Evolutionary conservation across 2,113 vertebrate species (phyloP), one percentile per base, ranked within the genome.

Genomic region (Vulpes ferrilata): DNA sequence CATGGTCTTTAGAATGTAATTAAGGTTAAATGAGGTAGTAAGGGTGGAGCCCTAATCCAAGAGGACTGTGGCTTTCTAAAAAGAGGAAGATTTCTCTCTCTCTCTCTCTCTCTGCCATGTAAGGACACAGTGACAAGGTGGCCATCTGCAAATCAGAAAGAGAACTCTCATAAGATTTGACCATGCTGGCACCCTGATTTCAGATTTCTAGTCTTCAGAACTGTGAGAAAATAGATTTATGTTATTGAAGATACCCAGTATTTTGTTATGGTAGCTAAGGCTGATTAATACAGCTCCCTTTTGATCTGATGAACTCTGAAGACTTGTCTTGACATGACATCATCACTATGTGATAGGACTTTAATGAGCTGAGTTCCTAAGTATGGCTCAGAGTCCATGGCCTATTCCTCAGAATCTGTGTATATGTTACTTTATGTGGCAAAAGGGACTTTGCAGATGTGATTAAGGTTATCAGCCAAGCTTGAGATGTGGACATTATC

Each of bases 221-320:
- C 67, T 71, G 25, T 67, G 86, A 78, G 23, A 71, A 93, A 74
- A 67, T 35, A 88, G 4, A 81, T 55, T 67, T 92, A 38, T 57
- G 19, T 55, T 78, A 23, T 74, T 85, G 51, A 60, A 93, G n/a
- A 5, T 35, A 59, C 5, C 2, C 11, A 30, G 51, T 53, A 48
- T 76, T 93, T 60, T 76, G 4, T 80, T 60, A 30, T 51, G 22
- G 78, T 2, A 71, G 27, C 27, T 22, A 12, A 35, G 69, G 51
- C 25, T 20, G 5, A 55, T n/a, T 59, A 25, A 60, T 78, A 64
- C 8, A 86, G 19, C 25, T 89, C 30, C n/a, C 22, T 83, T 89
- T 81, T 60, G 62, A 78, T 95, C 51, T 78, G 32, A 65, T 90
- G 30, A 89, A 23, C 43, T 82, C n/a, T 90, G 73, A 92, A 95